phyloP scores from a whole-genome alignment of 1,140 invertebrate species.

The Leptinotarsa defecta region DNA sequence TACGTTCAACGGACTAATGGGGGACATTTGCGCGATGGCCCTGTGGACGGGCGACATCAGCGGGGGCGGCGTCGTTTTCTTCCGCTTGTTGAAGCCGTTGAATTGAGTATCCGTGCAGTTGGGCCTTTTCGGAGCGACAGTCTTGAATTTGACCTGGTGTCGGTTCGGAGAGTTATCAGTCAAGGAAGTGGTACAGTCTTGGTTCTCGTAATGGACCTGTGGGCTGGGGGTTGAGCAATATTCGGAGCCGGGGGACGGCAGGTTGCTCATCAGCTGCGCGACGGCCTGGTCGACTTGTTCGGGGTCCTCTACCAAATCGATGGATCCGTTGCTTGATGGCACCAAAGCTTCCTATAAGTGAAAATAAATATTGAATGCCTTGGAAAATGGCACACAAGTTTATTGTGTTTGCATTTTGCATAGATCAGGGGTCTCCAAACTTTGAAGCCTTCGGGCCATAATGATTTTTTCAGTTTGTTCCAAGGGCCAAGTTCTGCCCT shows the following conservation, averaged over 20 bases:
- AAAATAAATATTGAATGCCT: constrained; percentile 7
- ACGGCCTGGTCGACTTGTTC: constrained; percentile 68
- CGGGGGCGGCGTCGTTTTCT: constrained; percentile 11
- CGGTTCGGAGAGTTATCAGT: background rate
- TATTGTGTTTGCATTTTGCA: background rate
- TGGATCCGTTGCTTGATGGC: constrained; percentile 17
- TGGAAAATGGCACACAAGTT: too few relatives aligned
- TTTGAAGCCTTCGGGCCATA: too few relatives aligned
- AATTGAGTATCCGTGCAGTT: background rate
- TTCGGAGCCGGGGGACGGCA: constrained; percentile 53
- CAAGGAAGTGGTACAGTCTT: constrained; percentile 20
- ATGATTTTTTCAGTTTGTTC: too few relatives aligned
- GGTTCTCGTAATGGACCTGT: constrained; percentile 20
- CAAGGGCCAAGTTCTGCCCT: too few relatives aligned
- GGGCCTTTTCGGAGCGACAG: constrained; percentile 12
- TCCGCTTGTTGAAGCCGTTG: constrained; percentile 32
- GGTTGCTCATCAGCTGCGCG: constrained; percentile 68
- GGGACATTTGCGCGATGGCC: constrained; percentile 20
- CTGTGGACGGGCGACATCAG: constrained; percentile 26
- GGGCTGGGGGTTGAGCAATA: background rate
- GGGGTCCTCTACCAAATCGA: constrained; percentile 66
- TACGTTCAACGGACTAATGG: background rate
- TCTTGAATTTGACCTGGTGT: constrained; percentile 11
- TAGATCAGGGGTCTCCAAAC: too few relatives aligned
- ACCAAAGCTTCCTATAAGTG: constrained; percentile 12